Conservation (phyloP, 2,113 vertebrate genomes). For the Odobenus rosmarus region DNA sequence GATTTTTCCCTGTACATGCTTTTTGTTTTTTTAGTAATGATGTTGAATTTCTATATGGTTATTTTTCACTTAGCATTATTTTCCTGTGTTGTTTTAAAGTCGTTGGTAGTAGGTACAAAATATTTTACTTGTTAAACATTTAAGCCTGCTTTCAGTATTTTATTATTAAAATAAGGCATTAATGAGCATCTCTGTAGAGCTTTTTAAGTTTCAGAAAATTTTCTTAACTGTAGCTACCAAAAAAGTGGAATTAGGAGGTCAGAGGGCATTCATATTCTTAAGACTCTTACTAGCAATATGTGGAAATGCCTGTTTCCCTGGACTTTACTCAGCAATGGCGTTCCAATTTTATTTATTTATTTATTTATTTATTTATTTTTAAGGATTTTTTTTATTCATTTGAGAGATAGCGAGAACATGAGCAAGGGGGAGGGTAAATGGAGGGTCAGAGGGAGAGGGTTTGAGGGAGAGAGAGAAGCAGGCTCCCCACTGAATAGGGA, state of each 20-base stretch:
- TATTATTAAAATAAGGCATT: background rate
- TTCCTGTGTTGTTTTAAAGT: background rate
- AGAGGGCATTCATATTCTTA: background rate
- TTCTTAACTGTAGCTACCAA: constrained; percentile 12
- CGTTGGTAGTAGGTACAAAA: background rate
- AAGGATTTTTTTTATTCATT: background rate
- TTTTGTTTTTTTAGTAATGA: background rate
- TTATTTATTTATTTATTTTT: background rate
- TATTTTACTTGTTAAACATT: constrained; percentile 7
- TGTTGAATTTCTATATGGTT: background rate
- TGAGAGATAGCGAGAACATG: background rate
- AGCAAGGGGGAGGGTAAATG: background rate
- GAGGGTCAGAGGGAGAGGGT: no score
- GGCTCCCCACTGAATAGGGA: no score
- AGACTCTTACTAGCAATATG: background rate
- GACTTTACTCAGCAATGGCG: background rate
- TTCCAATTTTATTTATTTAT: background rate
- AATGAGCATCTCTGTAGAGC: background rate
- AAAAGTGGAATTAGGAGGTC: background rate
- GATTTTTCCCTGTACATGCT: background rate
- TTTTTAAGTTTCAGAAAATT: constrained; percentile 4
- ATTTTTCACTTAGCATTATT: background rate
- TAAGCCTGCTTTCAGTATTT: constrained; percentile 27
- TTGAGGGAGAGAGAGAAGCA: no score
- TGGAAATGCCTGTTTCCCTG: background rate